Conservation (phyloP, 2,888 invertebrate genomes). For the Tipula vernalis region DNA sequence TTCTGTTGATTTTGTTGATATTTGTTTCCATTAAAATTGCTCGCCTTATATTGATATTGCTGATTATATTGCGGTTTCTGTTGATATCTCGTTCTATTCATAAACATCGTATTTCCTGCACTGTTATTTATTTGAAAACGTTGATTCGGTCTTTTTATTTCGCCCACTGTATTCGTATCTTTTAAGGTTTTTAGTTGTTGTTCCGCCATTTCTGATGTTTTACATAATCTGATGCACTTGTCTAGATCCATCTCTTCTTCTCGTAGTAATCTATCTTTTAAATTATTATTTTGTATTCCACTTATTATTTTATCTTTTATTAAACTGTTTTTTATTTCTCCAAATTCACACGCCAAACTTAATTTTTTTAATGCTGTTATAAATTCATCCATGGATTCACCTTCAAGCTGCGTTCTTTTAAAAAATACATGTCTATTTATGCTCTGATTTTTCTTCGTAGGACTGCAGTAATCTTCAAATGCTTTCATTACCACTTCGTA, state of each 20-base stretch:
- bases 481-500: neutral
- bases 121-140: neutral
- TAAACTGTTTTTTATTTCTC: neutral
- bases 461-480: neutral
- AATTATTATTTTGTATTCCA: neutral
- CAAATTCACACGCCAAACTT: neutral
- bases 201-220: neutral
- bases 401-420: neutral
- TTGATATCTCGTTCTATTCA: too few relatives aligned
- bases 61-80: neutral
- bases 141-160: neutral
- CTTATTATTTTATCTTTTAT: neutral
- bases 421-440: neutral
- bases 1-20: too few relatives aligned
- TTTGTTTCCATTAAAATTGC: too few relatives aligned
- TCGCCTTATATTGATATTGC: neutral
- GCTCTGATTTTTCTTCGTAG: neutral
- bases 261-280: neutral
- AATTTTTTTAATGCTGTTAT: neutral
- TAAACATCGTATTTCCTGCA: too few relatives aligned
- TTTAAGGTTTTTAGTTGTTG: neutral
- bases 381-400: neutral
- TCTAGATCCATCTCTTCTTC: neutral
- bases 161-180: neutral
- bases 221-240: neutral